Evolutionary conservation across 37 sponge, comb jelly and placozoan species (phyloP).

Genomic region (Corticium candelabrum): DNA sequence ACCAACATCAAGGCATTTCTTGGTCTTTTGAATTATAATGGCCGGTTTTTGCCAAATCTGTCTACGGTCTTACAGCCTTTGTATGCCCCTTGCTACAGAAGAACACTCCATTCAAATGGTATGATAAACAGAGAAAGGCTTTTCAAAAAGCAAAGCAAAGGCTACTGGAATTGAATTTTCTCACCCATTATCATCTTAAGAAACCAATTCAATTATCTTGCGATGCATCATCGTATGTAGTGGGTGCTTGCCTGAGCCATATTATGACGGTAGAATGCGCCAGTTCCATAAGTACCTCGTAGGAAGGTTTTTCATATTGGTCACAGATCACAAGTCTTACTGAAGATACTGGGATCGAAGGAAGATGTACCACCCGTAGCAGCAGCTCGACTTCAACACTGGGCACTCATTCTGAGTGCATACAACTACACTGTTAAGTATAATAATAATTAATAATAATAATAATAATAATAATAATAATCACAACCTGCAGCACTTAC

Average conservation of each 20-base stretch:
- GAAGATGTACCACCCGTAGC: too few species aligned
- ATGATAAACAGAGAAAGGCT: constrained; percentile 2
- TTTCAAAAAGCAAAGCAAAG: constrained; percentile 11
- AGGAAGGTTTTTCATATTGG: too few species aligned
- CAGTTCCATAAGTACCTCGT: too few species aligned
- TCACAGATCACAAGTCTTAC: too few species aligned
- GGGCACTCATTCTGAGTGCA: too few species aligned
- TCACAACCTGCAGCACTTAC: too few species aligned
- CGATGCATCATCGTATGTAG: constrained; percentile 12
- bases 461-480: too few species aligned
- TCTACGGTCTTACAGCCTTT: constrained; percentile 11
- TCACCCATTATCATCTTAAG: constrained; percentile 12
- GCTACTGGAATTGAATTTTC: constrained; percentile 9
- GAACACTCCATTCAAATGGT: constrained; percentile 1
- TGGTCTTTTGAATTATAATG: constrained; percentile 22
- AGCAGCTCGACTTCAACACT: too few species aligned
- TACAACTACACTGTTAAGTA: too few species aligned
- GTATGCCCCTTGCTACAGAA: not conserved
- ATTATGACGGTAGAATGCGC: too few species aligned
- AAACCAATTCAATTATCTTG: constrained; percentile 8
- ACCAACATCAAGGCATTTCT: constrained; percentile 15
- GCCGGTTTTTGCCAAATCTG: constrained; percentile 13
- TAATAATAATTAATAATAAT: too few species aligned
- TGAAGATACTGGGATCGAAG: too few species aligned
- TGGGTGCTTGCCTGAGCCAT: constrained; percentile 16